phyloP scores from a whole-genome alignment of 2,797 vertebrate species.

The Diplodus puntazzo region DNA sequence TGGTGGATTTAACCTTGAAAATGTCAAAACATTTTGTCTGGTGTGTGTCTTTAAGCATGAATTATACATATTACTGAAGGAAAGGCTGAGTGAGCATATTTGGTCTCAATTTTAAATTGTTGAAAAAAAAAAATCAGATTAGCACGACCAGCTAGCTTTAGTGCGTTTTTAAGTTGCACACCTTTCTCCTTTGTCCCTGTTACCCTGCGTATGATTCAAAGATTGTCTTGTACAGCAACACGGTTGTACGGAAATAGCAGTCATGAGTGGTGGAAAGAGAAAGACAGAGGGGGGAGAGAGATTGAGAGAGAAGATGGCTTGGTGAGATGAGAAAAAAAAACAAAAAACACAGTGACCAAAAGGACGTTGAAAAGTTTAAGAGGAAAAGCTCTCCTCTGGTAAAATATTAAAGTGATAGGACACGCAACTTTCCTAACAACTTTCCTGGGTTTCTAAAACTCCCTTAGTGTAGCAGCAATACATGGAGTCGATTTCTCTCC shows the following conservation, averaged over 20 bases:
- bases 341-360: constrained; percentile 53
- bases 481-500: constrained; percentile 65
- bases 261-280: constrained; percentile 4
- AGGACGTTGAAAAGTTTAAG: constrained; percentile 70
- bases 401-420: constrained; percentile 84
- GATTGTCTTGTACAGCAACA: constrained; percentile 57
- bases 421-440: constrained; percentile 75
- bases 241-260: constrained; percentile 65
- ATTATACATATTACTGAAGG: background rate
- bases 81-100: background rate
- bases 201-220: constrained; percentile 45
- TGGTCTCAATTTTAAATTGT: background rate
- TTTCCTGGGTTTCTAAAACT: constrained; percentile 62
- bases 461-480: constrained; percentile 43
- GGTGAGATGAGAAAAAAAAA: constrained; percentile 38
- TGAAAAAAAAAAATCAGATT: constrained; percentile 10
- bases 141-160: background rate
- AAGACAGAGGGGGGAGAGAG: constrained; percentile 16
- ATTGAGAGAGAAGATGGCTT: constrained; percentile 32
- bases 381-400: constrained; percentile 79
- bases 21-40: background rate
- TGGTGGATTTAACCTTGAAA: background rate
- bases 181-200: constrained; percentile 33
- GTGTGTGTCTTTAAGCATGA: constrained; percentile 1
- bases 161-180: background rate